Base-by-base conservation (phyloP, 2,113 vertebrate genomes). In the Castor canadensis region DNA sequence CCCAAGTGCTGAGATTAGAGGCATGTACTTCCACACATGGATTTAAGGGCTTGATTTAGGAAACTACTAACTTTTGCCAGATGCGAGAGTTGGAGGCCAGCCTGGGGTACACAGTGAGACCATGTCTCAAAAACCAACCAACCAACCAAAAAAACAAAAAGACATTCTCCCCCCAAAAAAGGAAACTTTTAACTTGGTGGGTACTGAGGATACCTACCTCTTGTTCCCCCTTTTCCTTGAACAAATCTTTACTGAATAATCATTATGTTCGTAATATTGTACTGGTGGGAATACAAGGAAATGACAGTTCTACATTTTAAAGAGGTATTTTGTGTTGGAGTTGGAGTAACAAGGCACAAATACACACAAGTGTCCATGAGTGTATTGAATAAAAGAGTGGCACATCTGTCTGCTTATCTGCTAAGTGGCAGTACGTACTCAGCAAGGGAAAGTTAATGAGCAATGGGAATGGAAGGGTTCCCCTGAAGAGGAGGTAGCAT, bases 241-340 rank as follows among this genome's bases (percentile, higher is more conserved):
- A 66, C 2, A 43, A 10, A 58, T 64, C 45, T 94, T 93, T 88
- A 47, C 71, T 62, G 28, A 83, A 43, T 96, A 92, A 66, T 20
- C 35, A 0, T 81, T 94, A 56, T 2, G 54, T 84, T 85, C 40
- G 54, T 87, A 91, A 80, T 35, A 40, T 47, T 62, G 10, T 82
- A 81, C 5, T 56, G 24, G 56, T 67, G 35, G 45, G 30, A 93
- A n/a, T 93, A 83, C 58, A 89, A 93, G 95, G 60, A 87, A 86
- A 86, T 45, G 38, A 49, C 15, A 92, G 15, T 58, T 72, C 58
- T 87, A 3, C 6, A n/a, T 58, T 56, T 75, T 80, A 38, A 73
- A 75, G 19, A 75, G 20, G 47, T 72, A 45, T 73, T 86, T 75
- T 86, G 24, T 32, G 9, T 75, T 94, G 12, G 90, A 66, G 26